Percentiles rank a stretch among this genome's conserved stretches.
Evolutionary conservation across 2,113 vertebrate genomes (phyloP).

Genomic region (Epinephelus moara): DNA sequence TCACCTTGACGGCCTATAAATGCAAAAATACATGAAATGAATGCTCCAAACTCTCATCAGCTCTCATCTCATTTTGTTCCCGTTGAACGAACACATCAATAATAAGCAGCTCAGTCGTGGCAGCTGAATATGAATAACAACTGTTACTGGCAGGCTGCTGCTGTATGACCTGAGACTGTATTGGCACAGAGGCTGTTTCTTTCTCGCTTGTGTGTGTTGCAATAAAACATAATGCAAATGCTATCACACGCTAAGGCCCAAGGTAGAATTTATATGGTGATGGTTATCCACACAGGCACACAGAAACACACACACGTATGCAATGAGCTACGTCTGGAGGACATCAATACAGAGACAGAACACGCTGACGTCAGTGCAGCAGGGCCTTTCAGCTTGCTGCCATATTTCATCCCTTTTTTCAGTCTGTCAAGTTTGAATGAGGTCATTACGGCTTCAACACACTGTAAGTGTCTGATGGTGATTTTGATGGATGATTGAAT

Average conservation of each 20-base stretch:
- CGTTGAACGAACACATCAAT: slow-evolving; percentile 9
- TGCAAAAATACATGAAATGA: slow-evolving; percentile 1
- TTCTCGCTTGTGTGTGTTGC: not conserved
- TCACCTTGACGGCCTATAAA: slow-evolving; percentile 5
- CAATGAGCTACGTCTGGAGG: not conserved
- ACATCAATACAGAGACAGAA: not conserved
- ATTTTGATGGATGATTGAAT: not conserved
- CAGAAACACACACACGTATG: not conserved
- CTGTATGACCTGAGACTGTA: not conserved
- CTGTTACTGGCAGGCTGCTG: not conserved
- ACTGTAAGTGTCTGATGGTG: slow-evolving; percentile 2
- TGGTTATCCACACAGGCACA: not conserved
- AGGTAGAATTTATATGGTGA: not conserved
- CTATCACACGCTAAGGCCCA: not conserved
- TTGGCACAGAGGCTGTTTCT: not conserved
- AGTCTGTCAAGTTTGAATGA: not conserved
- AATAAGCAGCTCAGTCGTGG: not conserved
- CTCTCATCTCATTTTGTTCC: slow-evolving; percentile 6
- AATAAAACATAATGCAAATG: not conserved
- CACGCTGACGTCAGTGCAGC: slow-evolving; percentile 1
- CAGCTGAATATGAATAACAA: not conserved
- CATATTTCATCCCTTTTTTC: slow-evolving; percentile 11
- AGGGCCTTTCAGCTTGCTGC: not conserved
- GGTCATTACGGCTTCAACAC: not conserved
- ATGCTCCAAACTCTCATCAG: slow-evolving; percentile 4